phyloP scores from a whole-genome alignment of 35 echinoderm and acorn worm genomes.

The Patiria miniata region DNA sequence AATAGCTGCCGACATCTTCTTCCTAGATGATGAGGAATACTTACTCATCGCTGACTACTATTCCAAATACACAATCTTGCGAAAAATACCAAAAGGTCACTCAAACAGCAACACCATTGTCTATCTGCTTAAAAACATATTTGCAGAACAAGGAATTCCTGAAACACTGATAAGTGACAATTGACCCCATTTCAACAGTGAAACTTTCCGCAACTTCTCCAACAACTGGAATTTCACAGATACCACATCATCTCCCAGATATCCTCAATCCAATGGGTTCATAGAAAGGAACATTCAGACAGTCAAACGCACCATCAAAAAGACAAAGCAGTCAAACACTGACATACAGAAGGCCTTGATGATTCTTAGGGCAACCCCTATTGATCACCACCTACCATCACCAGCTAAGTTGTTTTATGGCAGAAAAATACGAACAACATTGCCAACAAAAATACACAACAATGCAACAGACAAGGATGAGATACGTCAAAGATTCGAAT shows the following conservation, averaged over 20 bases:
- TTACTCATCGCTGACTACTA: slow-evolving; percentile 39
- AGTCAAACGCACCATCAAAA: slow-evolving; percentile 51
- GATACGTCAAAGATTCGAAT: slow-evolving; percentile 19
- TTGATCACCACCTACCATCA: slow-evolving; percentile 49
- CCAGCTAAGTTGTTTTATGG: slow-evolving; percentile 58
- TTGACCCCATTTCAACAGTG: too few relatives aligned
- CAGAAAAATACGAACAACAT: slow-evolving; percentile 31
- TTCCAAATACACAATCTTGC: slow-evolving; percentile 38
- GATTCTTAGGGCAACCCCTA: slow-evolving; percentile 33
- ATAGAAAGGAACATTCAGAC: slow-evolving; percentile 53
- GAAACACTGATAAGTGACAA: too few relatives aligned
- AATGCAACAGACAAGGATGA: slow-evolving; percentile 26
- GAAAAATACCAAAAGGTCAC: slow-evolving; percentile 4
- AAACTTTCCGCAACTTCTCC: too few relatives aligned
- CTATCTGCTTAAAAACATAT: slow-evolving; percentile 25
- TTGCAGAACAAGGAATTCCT: not conserved
- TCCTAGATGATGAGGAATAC: slow-evolving; percentile 8
- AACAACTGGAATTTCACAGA: too few relatives aligned
- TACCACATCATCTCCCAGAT: slow-evolving; percentile 34
- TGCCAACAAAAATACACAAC: slow-evolving; percentile 54
- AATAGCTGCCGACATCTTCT: too few relatives aligned
- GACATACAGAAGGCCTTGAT: slow-evolving; percentile 32
- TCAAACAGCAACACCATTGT: slow-evolving; percentile 25
- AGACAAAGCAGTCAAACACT: not conserved
- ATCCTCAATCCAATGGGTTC: slow-evolving; percentile 67